phyloP scores from a whole-genome alignment of 35 echinoderm and acorn worm species.

The Nesometra sesokonis region DNA sequence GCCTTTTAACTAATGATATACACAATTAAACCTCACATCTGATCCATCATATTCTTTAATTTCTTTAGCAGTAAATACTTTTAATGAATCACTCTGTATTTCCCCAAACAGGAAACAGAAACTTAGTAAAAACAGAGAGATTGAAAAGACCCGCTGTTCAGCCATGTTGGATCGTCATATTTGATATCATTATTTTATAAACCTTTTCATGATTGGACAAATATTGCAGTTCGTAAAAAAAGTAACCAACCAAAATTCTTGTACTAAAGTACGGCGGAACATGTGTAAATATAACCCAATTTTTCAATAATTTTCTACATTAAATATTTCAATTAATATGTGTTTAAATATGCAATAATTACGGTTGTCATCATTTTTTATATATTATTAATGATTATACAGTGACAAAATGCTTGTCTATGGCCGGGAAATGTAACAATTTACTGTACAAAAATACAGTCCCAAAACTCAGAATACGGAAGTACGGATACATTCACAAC shows the following conservation, averaged over 20 bases:
- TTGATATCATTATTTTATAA: too few relatives aligned
- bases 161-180: neutral
- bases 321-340: too few relatives aligned
- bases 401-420: too few relatives aligned
- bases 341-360: too few relatives aligned
- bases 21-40: slow-evolving; percentile 40
- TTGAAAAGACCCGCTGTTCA: neutral
- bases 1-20: too few relatives aligned
- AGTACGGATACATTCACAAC: neutral
- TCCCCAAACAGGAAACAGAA: neutral
- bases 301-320: too few relatives aligned
- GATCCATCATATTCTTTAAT: slow-evolving; percentile 70
- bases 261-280: too few relatives aligned
- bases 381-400: too few relatives aligned
- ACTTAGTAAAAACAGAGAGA: neutral
- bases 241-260: neutral
- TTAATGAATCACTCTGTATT: neutral
- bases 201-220: neutral
- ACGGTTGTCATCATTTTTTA: too few relatives aligned
- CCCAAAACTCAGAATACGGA: neutral
- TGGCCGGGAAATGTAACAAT: too few relatives aligned
- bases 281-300: too few relatives aligned
- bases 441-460: too few relatives aligned
- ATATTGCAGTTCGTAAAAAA: neutral
- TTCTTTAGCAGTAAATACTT: slow-evolving; percentile 51